A percentile compares a stretch with the other conserved stretches of the same genome.
phyloP scores from a whole-genome alignment of 2,113 vertebrate genomes.

The Phycodurus eques region DNA sequence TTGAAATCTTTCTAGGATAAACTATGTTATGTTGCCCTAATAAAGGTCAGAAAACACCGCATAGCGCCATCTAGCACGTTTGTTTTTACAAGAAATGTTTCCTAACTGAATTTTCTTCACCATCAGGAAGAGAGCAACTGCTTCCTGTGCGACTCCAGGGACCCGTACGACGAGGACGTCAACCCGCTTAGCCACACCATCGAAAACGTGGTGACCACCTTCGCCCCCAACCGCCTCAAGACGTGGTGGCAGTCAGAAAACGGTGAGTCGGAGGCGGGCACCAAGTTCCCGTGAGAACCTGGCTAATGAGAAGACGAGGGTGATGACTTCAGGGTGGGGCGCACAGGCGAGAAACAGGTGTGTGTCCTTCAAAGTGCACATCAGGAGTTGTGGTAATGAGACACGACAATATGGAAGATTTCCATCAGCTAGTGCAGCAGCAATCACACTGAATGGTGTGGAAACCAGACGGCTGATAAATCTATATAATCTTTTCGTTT shows the following conservation, averaged over 20 bases:
- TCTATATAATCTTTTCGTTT: background rate
- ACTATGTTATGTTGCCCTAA: too few species aligned
- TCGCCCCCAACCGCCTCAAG: constrained; percentile 88
- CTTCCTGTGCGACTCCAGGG: constrained; percentile 83
- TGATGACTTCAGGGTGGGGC: constrained; percentile 6
- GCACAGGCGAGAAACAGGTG: constrained; percentile 56
- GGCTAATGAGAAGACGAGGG: constrained; percentile 56
- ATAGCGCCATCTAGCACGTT: too few species aligned
- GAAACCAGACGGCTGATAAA: background rate
- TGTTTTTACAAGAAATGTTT: background rate
- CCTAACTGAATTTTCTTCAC: background rate
- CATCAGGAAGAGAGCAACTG: constrained; percentile 87
- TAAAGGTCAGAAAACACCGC: too few species aligned
- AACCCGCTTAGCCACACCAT: constrained; percentile 84
- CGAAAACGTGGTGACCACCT: constrained; percentile 92
- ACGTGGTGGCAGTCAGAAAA: constrained; percentile 98
- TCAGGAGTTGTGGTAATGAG: constrained; percentile 32
- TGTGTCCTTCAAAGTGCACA: constrained; percentile 31
- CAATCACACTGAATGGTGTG: background rate
- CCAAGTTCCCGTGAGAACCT: constrained; percentile 46
- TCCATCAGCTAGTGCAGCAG: background rate
- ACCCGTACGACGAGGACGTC: constrained; percentile 76
- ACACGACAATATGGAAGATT: background rate
- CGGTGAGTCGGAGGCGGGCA: constrained; percentile 70
- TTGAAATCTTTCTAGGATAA: too few species aligned